phyloP scores from a whole-genome alignment of 2,797 vertebrate genomes.

The Diplodus puntazzo region DNA sequence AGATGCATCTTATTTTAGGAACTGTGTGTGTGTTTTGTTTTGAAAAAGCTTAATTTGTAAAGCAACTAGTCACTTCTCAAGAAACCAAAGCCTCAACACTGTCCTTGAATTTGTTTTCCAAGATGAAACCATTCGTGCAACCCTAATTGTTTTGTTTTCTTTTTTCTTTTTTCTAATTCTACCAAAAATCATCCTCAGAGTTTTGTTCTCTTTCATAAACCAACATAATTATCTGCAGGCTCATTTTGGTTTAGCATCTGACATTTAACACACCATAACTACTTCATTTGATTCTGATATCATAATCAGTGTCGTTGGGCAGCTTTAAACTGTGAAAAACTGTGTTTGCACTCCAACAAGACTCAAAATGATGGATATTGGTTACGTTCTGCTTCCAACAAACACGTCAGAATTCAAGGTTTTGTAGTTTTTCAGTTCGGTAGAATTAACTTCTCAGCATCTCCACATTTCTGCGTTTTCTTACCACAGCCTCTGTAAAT shows the following conservation, averaged over 20 bases:
- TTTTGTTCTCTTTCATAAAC: no score
- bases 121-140: no score
- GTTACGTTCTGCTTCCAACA: neutral
- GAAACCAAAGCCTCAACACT: neutral
- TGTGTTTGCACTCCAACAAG: neutral
- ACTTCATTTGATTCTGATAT: neutral
- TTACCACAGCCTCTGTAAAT: constrained; percentile 76
- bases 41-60: neutral
- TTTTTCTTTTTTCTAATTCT: no score
- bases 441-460: neutral
- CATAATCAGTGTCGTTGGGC: neutral
- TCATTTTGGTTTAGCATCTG: neutral
- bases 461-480: constrained; percentile 18
- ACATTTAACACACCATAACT: neutral
- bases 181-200: no score
- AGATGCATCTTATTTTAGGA: no score
- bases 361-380: neutral
- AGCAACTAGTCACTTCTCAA: neutral
- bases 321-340: neutral
- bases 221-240: neutral
- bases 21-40: neutral
- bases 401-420: neutral
- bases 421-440: neutral
- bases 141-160: no score
- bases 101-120: neutral